Evolutionary conservation across 2,797 vertebrate species (phyloP).

Genomic region (Erithacus rubecula): DNA sequence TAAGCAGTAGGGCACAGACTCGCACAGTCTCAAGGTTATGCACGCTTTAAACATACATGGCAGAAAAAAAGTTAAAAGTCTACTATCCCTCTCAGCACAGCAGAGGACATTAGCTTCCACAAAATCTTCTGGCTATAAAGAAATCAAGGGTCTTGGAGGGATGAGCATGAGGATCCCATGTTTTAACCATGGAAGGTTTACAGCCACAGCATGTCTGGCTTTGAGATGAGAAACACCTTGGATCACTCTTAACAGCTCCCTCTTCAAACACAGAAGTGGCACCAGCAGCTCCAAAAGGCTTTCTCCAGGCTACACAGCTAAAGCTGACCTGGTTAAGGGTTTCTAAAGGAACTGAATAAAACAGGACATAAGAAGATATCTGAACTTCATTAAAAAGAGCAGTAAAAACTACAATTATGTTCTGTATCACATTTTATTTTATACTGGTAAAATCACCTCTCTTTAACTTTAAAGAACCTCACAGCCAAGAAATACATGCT

Average conservation of each 20-base stretch:
- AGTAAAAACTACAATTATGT: not conserved
- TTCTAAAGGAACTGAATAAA: not conserved
- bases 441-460: not conserved
- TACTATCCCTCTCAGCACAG: not conserved
- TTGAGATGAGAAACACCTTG: not conserved
- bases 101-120: not conserved
- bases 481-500: not conserved
- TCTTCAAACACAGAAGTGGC: not conserved
- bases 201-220: not conserved
- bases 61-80: not conserved
- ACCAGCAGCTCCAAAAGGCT: not conserved
- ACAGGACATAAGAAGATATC: not conserved
- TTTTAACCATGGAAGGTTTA: rapidly evolving
- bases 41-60: not conserved
- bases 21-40: not conserved
- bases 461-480: not conserved
- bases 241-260: not conserved
- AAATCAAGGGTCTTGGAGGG: not conserved
- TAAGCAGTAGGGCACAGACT: not conserved
- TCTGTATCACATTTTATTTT: not conserved
- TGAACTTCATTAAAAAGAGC: not conserved
- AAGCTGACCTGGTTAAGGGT: not conserved
- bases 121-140: not conserved
- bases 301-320: not conserved
- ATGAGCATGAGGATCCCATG: not conserved